Evolutionary conservation across 2,888 invertebrate genomes (phyloP).

Genomic region (Dicycla oo): DNA sequence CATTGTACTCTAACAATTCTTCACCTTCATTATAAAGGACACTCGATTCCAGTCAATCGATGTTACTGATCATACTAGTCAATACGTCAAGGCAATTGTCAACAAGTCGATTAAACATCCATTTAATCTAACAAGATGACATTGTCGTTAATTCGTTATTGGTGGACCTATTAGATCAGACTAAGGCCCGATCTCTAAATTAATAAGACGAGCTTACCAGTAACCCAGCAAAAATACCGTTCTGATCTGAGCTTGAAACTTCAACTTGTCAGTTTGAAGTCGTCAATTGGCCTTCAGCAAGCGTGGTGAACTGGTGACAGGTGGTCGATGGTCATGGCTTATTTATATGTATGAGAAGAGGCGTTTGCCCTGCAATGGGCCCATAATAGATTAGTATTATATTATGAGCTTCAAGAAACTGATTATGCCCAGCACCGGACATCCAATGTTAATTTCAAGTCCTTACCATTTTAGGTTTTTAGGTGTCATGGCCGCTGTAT

Average conservation of each 20-base stretch:
- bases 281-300: not conserved
- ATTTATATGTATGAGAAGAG: not conserved
- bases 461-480: slow-evolving; percentile 2
- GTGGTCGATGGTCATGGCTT: not conserved
- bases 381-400: not conserved
- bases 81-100: slow-evolving; percentile 17
- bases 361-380: too few species aligned
- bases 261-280: not conserved
- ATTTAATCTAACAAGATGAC: slow-evolving; percentile 1
- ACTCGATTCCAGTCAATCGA: slow-evolving; percentile 5
- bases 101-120: slow-evolving; percentile 29
- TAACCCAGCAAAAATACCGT: not conserved
- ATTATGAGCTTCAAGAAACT: not conserved
- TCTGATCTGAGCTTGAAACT: not conserved
- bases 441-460: not conserved
- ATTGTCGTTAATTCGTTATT: slow-evolving; percentile 37
- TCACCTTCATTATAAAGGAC: not conserved
- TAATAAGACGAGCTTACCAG: not conserved
- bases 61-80: not conserved
- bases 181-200: not conserved
- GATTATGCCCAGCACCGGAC: not conserved
- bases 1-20: slow-evolving; percentile 3
- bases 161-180: slow-evolving; percentile 5
- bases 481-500: slow-evolving; percentile 16
- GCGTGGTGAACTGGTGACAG: too few species aligned